phyloP scores from a whole-genome alignment of 2,888 invertebrate genomes.

The Daptonema setosum region DNA sequence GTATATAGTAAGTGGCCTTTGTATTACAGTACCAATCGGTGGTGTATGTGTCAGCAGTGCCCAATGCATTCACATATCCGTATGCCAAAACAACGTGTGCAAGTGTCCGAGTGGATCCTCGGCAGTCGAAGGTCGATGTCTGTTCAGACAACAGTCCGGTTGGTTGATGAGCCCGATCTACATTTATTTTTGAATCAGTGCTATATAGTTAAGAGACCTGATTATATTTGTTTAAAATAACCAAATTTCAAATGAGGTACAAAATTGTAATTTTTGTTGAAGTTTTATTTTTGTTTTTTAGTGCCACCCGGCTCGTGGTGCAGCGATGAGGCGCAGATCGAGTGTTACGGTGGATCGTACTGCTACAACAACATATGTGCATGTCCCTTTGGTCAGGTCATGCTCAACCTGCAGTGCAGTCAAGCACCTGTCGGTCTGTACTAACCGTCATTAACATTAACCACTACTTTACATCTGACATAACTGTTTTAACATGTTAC shows the following conservation, averaged over 20 bases:
- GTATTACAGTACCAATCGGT: constrained; percentile 11
- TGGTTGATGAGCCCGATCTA: no score
- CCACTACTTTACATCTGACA: no score
- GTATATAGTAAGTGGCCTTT: no score
- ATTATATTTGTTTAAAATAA: neutral
- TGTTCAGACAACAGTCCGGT: neutral
- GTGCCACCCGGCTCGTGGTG: constrained; percentile 17
- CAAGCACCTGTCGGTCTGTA: constrained; percentile 10
- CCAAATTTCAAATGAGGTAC: neutral
- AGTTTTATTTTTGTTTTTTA: no score
- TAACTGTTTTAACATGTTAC: no score
- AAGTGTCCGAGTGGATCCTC: constrained; percentile 10
- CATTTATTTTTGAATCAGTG: neutral
- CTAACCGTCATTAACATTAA: no score
- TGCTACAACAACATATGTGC: constrained; percentile 12
- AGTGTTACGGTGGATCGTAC: constrained; percentile 11
- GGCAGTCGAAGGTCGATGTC: neutral
- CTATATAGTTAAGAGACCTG: neutral
- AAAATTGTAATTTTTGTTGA: neutral
- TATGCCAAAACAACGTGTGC: constrained; percentile 12
- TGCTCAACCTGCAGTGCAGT: constrained; percentile 9
- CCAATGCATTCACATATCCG: constrained; percentile 11
- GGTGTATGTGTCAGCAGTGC: neutral
- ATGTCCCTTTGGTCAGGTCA: constrained; percentile 13
- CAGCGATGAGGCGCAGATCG: constrained; percentile 8